Conservation (phyloP, 2,113 vertebrate genomes). For the Mesocricetus auratus region DNA sequence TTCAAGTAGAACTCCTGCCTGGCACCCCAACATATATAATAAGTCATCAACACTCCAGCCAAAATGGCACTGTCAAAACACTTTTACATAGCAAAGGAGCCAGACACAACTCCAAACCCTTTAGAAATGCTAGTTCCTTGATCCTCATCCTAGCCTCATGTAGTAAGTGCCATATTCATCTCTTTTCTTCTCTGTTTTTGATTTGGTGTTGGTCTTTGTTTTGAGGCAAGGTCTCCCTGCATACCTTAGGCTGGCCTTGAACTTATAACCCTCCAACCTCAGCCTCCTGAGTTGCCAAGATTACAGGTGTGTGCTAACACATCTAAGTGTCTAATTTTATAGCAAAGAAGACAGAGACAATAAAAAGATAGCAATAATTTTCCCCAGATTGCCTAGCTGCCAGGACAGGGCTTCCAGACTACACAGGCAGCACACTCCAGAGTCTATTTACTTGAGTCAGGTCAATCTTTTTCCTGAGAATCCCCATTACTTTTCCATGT, state of each 20-base stretch:
- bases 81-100: background rate
- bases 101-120: background rate
- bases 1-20: background rate
- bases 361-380: background rate
- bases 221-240: background rate
- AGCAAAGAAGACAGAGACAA: background rate
- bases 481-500: background rate
- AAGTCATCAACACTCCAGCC: background rate
- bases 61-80: background rate
- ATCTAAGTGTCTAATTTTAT: background rate
- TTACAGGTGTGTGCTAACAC: background rate
- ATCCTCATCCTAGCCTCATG: background rate
- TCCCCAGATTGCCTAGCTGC: background rate
- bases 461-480: background rate
- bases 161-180: background rate
- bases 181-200: background rate
- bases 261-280: background rate
- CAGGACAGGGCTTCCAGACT: background rate
- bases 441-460: background rate
- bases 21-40: background rate
- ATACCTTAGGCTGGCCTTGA: background rate
- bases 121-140: background rate
- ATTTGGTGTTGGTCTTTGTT: background rate
- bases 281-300: background rate
- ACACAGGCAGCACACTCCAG: background rate